These are phyloP conservation scores for Tridacna gigas DNA, from an alignment of 2,888 invertebrate species.

Conservation along the genomic window DNA sequence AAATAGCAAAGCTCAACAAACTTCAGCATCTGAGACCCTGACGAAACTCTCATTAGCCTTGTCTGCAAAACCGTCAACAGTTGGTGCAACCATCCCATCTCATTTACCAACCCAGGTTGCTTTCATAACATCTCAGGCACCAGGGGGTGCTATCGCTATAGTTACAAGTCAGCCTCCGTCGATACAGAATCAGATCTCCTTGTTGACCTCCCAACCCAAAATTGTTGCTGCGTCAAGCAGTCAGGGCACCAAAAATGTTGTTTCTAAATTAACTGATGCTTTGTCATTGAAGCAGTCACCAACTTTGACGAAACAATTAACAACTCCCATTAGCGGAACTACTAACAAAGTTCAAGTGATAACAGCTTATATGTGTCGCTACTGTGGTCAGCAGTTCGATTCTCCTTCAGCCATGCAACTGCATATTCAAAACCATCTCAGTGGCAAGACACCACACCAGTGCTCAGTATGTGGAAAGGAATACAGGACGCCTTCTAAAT, in stretches of 20 bases:
- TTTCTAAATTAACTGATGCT: constrained; percentile 54
- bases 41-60: constrained; percentile 16
- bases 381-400: constrained; percentile 76
- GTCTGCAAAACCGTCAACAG: background rate
- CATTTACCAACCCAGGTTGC: background rate
- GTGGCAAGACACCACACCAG: constrained; percentile 66
- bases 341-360: constrained; percentile 71
- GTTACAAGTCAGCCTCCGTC: constrained; percentile 13
- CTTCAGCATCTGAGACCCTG: background rate
- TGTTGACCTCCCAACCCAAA: constrained; percentile 8
- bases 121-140: background rate
- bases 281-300: constrained; percentile 60
- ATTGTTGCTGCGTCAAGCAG: background rate
- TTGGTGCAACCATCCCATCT: background rate
- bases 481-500: constrained; percentile 76
- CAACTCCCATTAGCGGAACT: constrained; percentile 35
- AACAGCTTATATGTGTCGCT: constrained; percentile 76
- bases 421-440: constrained; percentile 66
- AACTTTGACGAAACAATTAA: constrained; percentile 54
- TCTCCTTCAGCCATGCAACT: constrained; percentile 70
- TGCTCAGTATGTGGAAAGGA: constrained; percentile 77
- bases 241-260: constrained; percentile 35
- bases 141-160: constrained; percentile 4
- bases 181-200: constrained; percentile 3
- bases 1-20: constrained; percentile 49